Evolutionary conservation across 2,888 invertebrate genomes (phyloP).

Genomic region (Pollenia amentaria): DNA sequence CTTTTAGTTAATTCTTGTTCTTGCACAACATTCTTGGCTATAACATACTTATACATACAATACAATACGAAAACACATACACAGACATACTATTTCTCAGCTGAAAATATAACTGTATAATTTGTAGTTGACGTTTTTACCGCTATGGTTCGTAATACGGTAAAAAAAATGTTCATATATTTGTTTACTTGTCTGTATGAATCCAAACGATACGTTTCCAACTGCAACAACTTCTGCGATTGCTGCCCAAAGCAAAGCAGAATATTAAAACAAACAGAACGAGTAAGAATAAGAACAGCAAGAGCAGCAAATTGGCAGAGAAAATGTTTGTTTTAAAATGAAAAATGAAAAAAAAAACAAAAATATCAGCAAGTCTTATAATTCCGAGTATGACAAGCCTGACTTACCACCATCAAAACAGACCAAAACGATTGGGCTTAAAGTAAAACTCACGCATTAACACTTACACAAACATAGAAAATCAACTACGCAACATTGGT

Average conservation of each 20-base stretch:
- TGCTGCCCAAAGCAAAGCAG: conserved; percentile 30
- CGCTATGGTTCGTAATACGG: conserved; percentile 85
- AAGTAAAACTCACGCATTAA: conserved; percentile 45
- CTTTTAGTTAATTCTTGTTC: conserved; percentile 61
- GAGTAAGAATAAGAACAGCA: conserved; percentile 61
- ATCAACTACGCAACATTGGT: background rate
- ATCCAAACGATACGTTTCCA: conserved; percentile 60
- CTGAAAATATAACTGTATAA: conserved; percentile 82
- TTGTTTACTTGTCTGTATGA: conserved; percentile 63
- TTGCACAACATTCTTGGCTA: conserved; percentile 72
- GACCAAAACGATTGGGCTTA: conserved; percentile 45
- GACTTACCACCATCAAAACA: conserved; percentile 51
- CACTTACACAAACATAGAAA: background rate
- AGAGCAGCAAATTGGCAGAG: conserved; percentile 66
- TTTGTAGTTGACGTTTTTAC: conserved; percentile 85
- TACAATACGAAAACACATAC: background rate
- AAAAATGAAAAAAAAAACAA: background rate
- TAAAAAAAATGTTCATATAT: conserved; percentile 78
- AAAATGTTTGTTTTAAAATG: conserved; percentile 6
- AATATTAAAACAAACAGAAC: conserved; percentile 24
- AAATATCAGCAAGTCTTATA: conserved; percentile 66
- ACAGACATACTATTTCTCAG: conserved; percentile 29
- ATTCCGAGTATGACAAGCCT: conserved; percentile 67
- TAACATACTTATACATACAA: conserved; percentile 61
- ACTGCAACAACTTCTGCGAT: conserved; percentile 47